A percentile compares a stretch with the other conserved stretches of the same genome.
phyloP scores from a whole-genome alignment of 2,113 vertebrate genomes.

The Candoia aspera region DNA sequence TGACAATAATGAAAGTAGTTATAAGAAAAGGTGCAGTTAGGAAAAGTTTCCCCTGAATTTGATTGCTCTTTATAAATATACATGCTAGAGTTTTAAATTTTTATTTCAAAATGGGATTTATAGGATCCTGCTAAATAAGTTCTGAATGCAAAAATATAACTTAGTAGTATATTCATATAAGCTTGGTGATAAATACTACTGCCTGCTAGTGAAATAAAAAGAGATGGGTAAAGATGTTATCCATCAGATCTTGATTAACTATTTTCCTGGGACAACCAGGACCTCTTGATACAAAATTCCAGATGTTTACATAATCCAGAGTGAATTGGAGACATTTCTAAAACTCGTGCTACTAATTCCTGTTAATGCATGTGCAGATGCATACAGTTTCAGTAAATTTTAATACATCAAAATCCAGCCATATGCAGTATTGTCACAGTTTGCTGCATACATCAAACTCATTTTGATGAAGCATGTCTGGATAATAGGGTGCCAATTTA shows the following conservation, averaged over 20 bases:
- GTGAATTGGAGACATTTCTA: conserved; percentile 9
- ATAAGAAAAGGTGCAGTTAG: neutral
- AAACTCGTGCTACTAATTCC: conserved; percentile 16
- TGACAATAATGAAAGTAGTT: neutral
- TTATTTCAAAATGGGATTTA: neutral
- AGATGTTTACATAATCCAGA: conserved; percentile 27
- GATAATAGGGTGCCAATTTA: conserved; percentile 16
- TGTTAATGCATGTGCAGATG: conserved; percentile 10
- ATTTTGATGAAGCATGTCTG: conserved; percentile 26
- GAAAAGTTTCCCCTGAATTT: neutral
- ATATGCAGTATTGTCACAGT: conserved; percentile 14
- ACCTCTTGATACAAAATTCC: conserved; percentile 17
- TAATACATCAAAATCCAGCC: neutral
- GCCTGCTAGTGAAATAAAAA: neutral
- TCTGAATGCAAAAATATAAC: neutral
- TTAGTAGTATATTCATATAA: neutral
- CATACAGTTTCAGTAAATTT: conserved; percentile 4
- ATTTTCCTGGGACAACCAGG: conserved; percentile 6
- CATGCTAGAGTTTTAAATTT: neutral
- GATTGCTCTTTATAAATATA: neutral
- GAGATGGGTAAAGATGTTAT: neutral
- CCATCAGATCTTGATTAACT: conserved; percentile 20
- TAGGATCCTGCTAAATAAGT: neutral
- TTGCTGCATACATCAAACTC: conserved; percentile 12
- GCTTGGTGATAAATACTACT: neutral